phyloP scores from a whole-genome alignment of 2,888 invertebrate genomes.

The Pherbina coryleti region DNA sequence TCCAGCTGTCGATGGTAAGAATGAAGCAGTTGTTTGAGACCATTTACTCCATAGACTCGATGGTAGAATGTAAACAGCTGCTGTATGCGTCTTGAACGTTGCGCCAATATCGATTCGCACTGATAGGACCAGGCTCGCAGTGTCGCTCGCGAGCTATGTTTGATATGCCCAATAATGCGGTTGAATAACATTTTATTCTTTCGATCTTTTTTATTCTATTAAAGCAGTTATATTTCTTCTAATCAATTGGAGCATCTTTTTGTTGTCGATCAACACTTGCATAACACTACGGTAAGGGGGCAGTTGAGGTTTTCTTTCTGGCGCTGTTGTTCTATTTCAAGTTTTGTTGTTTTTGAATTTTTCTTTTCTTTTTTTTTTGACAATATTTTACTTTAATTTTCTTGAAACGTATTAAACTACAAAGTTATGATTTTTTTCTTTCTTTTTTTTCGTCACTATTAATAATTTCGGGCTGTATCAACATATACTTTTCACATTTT shows the following conservation, averaged over 20 bases:
- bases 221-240: not conserved
- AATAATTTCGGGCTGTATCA: not conserved
- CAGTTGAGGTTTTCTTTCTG: not conserved
- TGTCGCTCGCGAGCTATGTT: constrained; percentile 70
- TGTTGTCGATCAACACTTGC: constrained; percentile 3
- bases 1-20: constrained; percentile 64
- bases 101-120: constrained; percentile 74
- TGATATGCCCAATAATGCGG: constrained; percentile 65
- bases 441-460: not conserved
- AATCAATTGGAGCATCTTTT: not conserved
- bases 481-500: not conserved
- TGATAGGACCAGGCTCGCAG: constrained; percentile 72
- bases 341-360: not conserved
- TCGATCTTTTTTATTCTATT: not conserved
- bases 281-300: constrained; percentile 2
- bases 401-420: not conserved
- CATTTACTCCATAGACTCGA: constrained; percentile 75
- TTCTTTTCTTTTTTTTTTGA: not conserved
- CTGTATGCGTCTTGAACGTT: constrained; percentile 74
- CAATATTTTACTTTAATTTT: constrained; percentile 1
- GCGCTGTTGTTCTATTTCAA: not conserved
- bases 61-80: constrained; percentile 76
- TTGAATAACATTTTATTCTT: constrained; percentile 45
- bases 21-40: constrained; percentile 72
- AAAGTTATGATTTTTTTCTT: not conserved